Conservation (phyloP, 64 coral and sea anemone species). For the Montipora sp. region DNA sequence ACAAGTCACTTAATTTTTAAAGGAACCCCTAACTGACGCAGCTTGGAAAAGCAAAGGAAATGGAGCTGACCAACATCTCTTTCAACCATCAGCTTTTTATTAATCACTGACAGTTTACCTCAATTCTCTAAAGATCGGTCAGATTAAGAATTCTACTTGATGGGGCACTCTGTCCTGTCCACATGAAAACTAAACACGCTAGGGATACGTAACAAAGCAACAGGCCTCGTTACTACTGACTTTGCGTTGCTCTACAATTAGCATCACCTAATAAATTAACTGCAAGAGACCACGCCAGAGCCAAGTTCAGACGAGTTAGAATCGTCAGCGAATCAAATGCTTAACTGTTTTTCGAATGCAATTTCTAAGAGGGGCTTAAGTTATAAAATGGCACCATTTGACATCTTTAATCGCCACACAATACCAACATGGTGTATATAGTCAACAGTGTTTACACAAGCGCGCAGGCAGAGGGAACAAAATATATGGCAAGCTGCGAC, state of each 20-base stretch:
- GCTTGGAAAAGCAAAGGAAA: slow-evolving; percentile 34
- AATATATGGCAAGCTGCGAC: slow-evolving; percentile 21
- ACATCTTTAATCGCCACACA: slow-evolving; percentile 48
- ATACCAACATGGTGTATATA: slow-evolving; percentile 30
- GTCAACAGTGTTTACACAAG: slow-evolving; percentile 57
- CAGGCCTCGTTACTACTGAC: background rate
- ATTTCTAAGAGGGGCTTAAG: background rate
- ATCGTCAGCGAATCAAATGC: background rate
- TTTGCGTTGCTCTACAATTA: background rate
- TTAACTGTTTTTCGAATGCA: background rate
- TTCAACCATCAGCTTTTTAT: slow-evolving; percentile 40
- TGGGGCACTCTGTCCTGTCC: background rate
- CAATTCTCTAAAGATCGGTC: slow-evolving; percentile 18
- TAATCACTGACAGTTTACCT: slow-evolving; percentile 40
- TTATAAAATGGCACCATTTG: slow-evolving; percentile 59
- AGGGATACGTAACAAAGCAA: background rate
- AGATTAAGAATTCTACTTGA: background rate
- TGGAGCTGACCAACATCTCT: slow-evolving; percentile 33
- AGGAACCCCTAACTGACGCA: slow-evolving; percentile 13
- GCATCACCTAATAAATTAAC: background rate
- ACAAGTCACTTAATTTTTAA: slow-evolving; percentile 27
- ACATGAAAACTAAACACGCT: background rate
- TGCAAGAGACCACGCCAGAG: background rate
- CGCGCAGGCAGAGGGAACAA: background rate
- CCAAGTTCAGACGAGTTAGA: background rate